Evolutionary conservation across 2,888 invertebrate species (phyloP).

Genomic region (Watsonalla cultraria): DNA sequence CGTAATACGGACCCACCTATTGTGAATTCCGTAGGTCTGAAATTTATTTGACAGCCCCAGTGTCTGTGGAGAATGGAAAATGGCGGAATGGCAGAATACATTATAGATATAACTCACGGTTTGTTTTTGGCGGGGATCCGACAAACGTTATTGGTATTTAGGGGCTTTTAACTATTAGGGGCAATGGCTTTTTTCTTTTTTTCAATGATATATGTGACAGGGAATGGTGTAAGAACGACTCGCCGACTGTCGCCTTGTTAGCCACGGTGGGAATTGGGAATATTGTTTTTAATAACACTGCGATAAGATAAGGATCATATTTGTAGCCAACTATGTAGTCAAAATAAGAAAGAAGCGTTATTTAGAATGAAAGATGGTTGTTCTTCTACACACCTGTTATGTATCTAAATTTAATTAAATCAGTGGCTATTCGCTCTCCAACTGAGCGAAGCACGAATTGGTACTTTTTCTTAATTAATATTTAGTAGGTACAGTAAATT

Average conservation of each 20-base stretch:
- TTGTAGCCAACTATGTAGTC: not conserved
- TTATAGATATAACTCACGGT: slow-evolving; percentile 76
- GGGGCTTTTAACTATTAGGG: slow-evolving; percentile 68
- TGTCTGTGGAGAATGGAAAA: slow-evolving; percentile 79
- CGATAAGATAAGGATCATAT: slow-evolving; percentile 15
- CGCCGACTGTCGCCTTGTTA: slow-evolving; percentile 58
- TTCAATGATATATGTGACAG: slow-evolving; percentile 60
- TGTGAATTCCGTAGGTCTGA: slow-evolving; percentile 73
- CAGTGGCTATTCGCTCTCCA: no score
- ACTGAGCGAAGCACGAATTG: no score
- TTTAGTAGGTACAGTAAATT: no score
- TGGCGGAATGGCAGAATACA: slow-evolving; percentile 74
- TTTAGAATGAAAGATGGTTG: no score
- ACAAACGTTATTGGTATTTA: slow-evolving; percentile 78
- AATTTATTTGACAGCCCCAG: slow-evolving; percentile 77
- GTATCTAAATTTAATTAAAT: no score
- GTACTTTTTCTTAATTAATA: no score
- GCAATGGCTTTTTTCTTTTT: slow-evolving; percentile 53
- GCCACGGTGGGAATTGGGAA: slow-evolving; percentile 61
- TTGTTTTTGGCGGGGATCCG: slow-evolving; percentile 77
- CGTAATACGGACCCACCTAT: slow-evolving; percentile 63
- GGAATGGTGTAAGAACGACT: slow-evolving; percentile 46
- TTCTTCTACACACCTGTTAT: no score
- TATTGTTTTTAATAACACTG: slow-evolving; percentile 48
- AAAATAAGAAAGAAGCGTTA: no score